phyloP scores from a whole-genome alignment of 2,888 invertebrate species.

The Drosophila borealis region DNA sequence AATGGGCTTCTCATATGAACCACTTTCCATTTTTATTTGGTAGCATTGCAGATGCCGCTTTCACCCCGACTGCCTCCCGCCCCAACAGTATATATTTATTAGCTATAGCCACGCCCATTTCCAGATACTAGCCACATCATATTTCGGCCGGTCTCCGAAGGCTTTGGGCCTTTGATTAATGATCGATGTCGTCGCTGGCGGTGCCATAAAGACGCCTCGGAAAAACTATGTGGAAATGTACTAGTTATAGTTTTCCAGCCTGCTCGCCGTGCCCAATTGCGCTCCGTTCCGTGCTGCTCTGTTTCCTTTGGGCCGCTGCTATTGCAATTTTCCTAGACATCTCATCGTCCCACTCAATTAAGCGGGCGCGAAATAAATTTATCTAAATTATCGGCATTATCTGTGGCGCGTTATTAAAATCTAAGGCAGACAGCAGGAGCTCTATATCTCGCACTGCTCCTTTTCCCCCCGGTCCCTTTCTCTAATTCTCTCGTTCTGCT shows the following conservation, averaged over 20 bases:
- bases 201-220: constrained; percentile 66
- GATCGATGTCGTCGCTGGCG: constrained; percentile 50
- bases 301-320: constrained; percentile 9
- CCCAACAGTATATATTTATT: constrained; percentile 30
- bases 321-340: constrained; percentile 44
- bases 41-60: constrained; percentile 5
- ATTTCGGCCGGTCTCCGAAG: constrained; percentile 29
- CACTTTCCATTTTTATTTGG: not conserved
- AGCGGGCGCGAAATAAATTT: constrained; percentile 71
- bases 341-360: constrained; percentile 62
- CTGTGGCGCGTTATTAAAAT: constrained; percentile 67
- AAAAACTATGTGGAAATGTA: constrained; percentile 29
- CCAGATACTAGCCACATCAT: constrained; percentile 29
- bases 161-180: constrained; percentile 64
- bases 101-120: constrained; percentile 35
- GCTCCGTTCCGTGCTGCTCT: not conserved
- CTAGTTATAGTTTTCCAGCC: constrained; percentile 35
- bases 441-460: not conserved
- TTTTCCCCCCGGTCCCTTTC: not conserved
- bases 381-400: constrained; percentile 78
- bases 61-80: not conserved
- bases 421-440: constrained; percentile 45
- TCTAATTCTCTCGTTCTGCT: not conserved
- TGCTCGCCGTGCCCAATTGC: constrained; percentile 15
- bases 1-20: no score